Conservation (phyloP, 2,113 vertebrate species). For the Boulengeromyrus knoepffleri region DNA sequence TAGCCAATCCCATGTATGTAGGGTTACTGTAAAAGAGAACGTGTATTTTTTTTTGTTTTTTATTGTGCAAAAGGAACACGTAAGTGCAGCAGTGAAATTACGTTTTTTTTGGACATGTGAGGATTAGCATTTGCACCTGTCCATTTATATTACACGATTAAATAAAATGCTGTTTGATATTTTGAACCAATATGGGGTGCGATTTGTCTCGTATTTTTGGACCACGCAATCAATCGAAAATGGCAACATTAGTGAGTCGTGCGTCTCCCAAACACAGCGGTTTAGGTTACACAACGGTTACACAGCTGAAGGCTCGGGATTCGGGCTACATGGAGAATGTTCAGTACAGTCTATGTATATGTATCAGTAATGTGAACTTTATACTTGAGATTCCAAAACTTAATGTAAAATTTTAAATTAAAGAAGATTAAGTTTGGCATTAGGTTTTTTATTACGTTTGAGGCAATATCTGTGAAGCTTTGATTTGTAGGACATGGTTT, state of each 20-base stretch:
- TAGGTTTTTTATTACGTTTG: neutral
- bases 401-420: neutral
- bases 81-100: neutral
- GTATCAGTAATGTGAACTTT: neutral
- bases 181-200: neutral
- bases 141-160: neutral
- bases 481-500: neutral
- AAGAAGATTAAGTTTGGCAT: neutral
- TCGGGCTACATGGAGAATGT: neutral
- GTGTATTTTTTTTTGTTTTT: neutral
- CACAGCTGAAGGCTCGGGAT: neutral
- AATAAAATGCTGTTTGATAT: neutral
- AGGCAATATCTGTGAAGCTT: neutral
- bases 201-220: neutral
- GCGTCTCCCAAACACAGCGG: neutral
- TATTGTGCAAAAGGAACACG: neutral
- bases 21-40: neutral
- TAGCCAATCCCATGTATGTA: neutral
- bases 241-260: neutral
- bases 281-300: neutral
- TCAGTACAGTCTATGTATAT: neutral
- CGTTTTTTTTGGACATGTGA: neutral
- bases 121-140: neutral
- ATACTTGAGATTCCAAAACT: neutral
- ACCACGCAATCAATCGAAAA: neutral